Conservation (phyloP, 2,888 invertebrate species). For the Agriopis aurantiaria region DNA sequence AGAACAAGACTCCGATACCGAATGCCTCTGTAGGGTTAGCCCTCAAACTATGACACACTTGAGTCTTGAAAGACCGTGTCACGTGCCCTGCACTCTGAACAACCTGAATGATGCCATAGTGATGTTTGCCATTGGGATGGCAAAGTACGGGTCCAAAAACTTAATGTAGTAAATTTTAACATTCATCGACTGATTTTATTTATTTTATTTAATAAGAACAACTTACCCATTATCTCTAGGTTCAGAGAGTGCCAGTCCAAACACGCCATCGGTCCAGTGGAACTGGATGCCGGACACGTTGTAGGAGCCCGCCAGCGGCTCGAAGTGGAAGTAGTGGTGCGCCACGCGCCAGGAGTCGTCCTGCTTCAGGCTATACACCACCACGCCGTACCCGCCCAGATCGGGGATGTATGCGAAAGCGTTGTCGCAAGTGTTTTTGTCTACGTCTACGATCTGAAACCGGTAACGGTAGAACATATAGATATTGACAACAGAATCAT, state of each 20-base stretch:
- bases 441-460: constrained; percentile 89
- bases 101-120: no score
- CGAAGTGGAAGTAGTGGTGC: constrained; percentile 94
- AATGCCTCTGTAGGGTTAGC: no score
- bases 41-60: no score
- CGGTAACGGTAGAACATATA: not conserved
- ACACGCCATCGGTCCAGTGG: constrained; percentile 95
- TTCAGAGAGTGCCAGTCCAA: constrained; percentile 90
- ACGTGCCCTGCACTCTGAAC: no score
- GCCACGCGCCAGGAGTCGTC: constrained; percentile 92
- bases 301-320: constrained; percentile 91
- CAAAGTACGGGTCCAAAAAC: no score
- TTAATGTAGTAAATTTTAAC: no score
- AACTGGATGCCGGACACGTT: constrained; percentile 92
- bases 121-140: no score
- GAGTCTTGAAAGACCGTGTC: no score
- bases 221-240: constrained; percentile 85
- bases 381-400: constrained; percentile 90
- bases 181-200: no score
- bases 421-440: constrained; percentile 89
- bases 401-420: constrained; percentile 93
- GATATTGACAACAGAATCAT: not conserved
- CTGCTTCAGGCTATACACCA: constrained; percentile 91
- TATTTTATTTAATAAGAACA: no score
- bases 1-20: no score